Base-by-base conservation (phyloP, 1,140 invertebrate genomes). In the Anadara kagoshimensis region DNA sequence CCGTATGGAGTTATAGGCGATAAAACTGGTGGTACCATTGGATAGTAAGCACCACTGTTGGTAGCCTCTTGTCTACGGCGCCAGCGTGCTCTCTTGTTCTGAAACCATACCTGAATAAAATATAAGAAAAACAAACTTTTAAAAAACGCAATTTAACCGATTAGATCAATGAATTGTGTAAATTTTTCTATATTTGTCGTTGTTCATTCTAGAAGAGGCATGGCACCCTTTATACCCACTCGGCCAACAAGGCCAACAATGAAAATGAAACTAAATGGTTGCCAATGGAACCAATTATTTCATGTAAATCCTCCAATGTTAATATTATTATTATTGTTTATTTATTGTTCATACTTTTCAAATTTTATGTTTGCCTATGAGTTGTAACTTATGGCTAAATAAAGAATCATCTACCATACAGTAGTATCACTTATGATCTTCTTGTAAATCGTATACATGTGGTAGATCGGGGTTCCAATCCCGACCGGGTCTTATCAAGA, bases 81-180 rank as follows among this genome's bases (percentile, higher is more conserved):
- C 78, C 74, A 76, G n/a, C 78, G 67, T 41, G 78, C 78, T 26
- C 78, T 24, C 51, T 79, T 79, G 68, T 79, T 79, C 57, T 79
- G 78, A 51, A 79, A 79, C 78, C 78, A 79, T 14, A 79, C 78
- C 78, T 79, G 24, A 14, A 64, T 62, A 22, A 70, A 49, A n/a
- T 61, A 61, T 2, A n/a, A 20, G 16, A 16, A 79, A 63, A 36
- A 41, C 36, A 16, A 43, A 24, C 61, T 51, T 26, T 45, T 43
- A 61, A 59, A 12, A 5, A n/a, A 51, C 0, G 43, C 29, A 51
- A 51, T 16, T 45, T n/a, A n/a, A n/a, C n/a, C n/a, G n/a, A n/a
- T n/a, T n/a, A n/a, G n/a, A 56, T 20, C 18, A 18, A 47, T 51
- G 16, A 22, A 22, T 61, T n/a, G 20, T 26, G 51, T 45, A 26